Conservation (phyloP, 2,113 vertebrate genomes). For the Empidonax traillii region DNA sequence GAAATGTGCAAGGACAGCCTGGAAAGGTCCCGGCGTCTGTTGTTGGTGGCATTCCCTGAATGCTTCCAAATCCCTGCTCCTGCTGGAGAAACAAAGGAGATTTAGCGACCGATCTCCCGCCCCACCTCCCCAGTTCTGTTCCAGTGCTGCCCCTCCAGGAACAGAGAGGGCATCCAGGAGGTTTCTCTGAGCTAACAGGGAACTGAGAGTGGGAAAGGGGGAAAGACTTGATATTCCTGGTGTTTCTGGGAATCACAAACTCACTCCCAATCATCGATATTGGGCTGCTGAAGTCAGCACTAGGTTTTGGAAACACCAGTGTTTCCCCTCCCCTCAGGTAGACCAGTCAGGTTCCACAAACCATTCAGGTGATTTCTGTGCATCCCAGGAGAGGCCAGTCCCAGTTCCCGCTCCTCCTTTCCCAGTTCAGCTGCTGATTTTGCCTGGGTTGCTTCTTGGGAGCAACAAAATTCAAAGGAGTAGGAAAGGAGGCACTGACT, state of each 20-base stretch:
- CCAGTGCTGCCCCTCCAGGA: background rate
- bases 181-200: background rate
- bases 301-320: background rate
- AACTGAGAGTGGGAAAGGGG: background rate
- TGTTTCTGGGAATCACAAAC: background rate
- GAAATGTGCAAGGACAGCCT: background rate
- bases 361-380: background rate
- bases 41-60: background rate
- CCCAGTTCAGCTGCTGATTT: background rate
- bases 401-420: background rate
- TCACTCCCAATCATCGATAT: background rate
- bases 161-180: background rate
- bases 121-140: background rate
- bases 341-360: background rate
- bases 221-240: background rate
- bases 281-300: background rate
- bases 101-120: background rate
- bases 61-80: background rate
- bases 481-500: background rate
- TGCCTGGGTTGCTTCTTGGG: background rate
- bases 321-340: background rate
- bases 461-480: background rate
- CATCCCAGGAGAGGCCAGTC: background rate
- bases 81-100: background rate
- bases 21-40: conserved; percentile 3